These are phyloP conservation scores for Dryobates pubescens DNA, from an alignment of 2,797 vertebrate genomes.

Conservation along the genomic window DNA sequence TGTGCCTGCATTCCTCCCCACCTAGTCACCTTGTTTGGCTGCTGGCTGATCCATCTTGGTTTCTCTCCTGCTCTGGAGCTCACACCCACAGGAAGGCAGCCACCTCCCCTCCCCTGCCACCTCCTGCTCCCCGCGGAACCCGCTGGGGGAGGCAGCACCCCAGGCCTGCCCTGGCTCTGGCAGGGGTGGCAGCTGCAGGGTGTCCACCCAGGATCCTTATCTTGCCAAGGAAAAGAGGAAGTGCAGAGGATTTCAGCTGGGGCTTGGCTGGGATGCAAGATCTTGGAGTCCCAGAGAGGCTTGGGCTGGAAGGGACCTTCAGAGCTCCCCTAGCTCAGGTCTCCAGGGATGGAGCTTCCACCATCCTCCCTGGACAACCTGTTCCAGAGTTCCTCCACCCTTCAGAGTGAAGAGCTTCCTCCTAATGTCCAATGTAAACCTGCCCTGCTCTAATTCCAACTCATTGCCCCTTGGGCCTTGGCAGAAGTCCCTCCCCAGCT, in stretches of 20 bases:
- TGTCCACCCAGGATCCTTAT: slow-evolving; percentile 34
- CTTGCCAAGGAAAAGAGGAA: slow-evolving; percentile 11
- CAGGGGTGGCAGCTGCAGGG: not conserved
- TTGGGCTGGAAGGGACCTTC: too few species aligned
- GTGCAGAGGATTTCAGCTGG: not conserved
- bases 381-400: too few species aligned
- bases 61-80: slow-evolving; percentile 39
- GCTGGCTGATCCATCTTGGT: slow-evolving; percentile 4
- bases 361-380: too few species aligned
- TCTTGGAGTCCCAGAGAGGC: too few species aligned
- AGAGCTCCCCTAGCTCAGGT: too few species aligned
- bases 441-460: too few species aligned
- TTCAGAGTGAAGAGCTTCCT: too few species aligned
- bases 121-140: not conserved
- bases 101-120: not conserved
- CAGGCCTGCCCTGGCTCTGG: not conserved
- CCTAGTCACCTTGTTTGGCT: slow-evolving; percentile 52
- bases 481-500: too few species aligned
- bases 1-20: slow-evolving; percentile 35
- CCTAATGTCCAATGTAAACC: too few species aligned
- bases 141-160: not conserved
- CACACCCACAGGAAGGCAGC: slow-evolving; percentile 44
- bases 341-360: too few species aligned
- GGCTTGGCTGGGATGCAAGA: not conserved
- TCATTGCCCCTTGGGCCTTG: too few species aligned